Evolutionary conservation across 2,888 invertebrate species (phyloP).

Genomic region (Plusia festucae): DNA sequence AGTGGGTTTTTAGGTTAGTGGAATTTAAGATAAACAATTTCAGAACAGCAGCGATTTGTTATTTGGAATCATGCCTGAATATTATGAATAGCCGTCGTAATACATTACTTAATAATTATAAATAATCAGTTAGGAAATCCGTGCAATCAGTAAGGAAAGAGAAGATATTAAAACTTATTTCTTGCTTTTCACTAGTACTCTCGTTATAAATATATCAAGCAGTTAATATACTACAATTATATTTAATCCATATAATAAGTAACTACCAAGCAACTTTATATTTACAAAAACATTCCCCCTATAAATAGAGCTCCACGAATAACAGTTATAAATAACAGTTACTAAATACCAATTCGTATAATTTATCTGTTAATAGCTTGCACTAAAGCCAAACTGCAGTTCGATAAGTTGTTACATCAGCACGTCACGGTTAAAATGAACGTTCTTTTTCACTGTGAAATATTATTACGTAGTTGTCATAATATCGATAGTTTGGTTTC

Average conservation of each 20-base stretch:
- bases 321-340: slow-evolving; percentile 28
- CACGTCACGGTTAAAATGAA: slow-evolving; percentile 36
- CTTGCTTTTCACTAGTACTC: too few relatives aligned
- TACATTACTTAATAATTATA: background rate
- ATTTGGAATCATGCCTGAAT: slow-evolving; percentile 2
- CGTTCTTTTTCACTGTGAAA: slow-evolving; percentile 21
- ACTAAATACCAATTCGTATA: slow-evolving; percentile 33
- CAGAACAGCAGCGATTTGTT: background rate
- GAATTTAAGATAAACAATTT: background rate
- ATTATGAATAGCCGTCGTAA: background rate
- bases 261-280: background rate
- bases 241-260: background rate
- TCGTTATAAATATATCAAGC: background rate
- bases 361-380: slow-evolving; percentile 31
- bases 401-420: slow-evolving; percentile 37
- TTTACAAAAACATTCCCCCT: slow-evolving; percentile 8
- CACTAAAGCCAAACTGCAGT: slow-evolving; percentile 26
- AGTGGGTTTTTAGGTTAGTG: background rate
- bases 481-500: slow-evolving; percentile 12
- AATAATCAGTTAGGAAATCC: background rate
- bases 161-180: too few relatives aligned
- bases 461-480: slow-evolving; percentile 18
- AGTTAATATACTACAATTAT: background rate
- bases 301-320: slow-evolving; percentile 27
- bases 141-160: too few relatives aligned